phyloP scores from a whole-genome alignment of 2,113 vertebrate species.

The Ptyas mucosa region DNA sequence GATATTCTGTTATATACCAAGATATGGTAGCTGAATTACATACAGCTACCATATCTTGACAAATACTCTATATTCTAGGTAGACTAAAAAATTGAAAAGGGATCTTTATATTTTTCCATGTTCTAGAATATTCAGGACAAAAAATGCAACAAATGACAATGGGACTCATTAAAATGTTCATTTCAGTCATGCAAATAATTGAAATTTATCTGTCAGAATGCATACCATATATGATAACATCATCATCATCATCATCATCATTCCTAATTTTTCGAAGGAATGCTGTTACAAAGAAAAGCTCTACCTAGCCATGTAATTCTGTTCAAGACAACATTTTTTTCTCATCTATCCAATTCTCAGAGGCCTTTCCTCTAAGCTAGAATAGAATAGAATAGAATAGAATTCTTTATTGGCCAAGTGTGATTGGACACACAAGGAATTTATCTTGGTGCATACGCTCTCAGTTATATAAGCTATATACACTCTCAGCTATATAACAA shows the following conservation, averaged over 20 bases:
- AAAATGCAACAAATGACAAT: neutral
- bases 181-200: neutral
- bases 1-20: too few relatives aligned
- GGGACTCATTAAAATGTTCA: slow-evolving; percentile 1
- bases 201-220: neutral
- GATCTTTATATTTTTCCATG: neutral
- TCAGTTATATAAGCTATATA: too few relatives aligned
- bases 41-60: slow-evolving; percentile 42
- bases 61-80: neutral
- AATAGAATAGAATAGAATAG: too few relatives aligned
- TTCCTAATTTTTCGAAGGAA: too few relatives aligned
- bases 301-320: neutral
- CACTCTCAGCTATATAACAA: neutral
- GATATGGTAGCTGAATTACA: slow-evolving; percentile 61
- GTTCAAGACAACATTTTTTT: neutral
- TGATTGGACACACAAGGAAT: too few relatives aligned
- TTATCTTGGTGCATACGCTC: too few relatives aligned
- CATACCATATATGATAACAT: neutral
- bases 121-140: neutral
- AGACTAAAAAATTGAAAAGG: slow-evolving; percentile 6
- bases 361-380: neutral
- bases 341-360: neutral
- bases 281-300: neutral
- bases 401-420: too few relatives aligned
- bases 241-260: neutral